Evolutionary conservation across 2,113 vertebrate genomes (phyloP).

Genomic region (Nothocercus julius): DNA sequence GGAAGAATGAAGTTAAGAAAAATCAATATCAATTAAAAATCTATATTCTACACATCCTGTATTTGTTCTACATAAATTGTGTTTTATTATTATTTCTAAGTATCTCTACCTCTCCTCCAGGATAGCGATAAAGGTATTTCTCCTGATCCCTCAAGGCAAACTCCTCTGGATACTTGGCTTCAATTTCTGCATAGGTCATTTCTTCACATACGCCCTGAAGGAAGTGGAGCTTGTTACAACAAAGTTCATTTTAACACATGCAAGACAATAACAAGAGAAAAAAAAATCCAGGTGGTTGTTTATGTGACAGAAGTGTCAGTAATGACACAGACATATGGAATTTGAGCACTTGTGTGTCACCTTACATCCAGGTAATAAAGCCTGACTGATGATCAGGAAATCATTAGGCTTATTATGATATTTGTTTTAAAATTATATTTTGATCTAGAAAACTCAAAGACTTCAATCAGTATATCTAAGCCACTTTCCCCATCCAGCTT

Average conservation of each 20-base stretch:
- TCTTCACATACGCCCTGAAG: conserved; percentile 95
- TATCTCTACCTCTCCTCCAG: conserved; percentile 91
- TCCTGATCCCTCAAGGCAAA: conserved; percentile 96
- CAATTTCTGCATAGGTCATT: conserved; percentile 94
- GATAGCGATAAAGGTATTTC: conserved; percentile 97
- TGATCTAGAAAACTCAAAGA: not conserved
- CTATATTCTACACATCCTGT: rapidly evolving
- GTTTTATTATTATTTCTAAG: rapidly evolving
- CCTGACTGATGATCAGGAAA: rapidly evolving
- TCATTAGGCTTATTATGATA: rapidly evolving
- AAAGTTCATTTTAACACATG: not conserved
- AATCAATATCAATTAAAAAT: rapidly evolving
- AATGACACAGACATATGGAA: not conserved
- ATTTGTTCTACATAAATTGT: rapidly evolving
- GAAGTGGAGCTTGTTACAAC: not conserved
- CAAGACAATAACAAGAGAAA: rapidly evolving
- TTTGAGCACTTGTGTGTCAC: not conserved
- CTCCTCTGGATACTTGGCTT: conserved; percentile 90
- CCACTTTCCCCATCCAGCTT: not conserved
- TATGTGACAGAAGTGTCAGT: rapidly evolving
- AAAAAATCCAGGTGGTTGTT: not conserved
- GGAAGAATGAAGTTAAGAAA: not conserved
- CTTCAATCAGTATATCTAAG: not conserved
- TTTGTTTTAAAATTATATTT: rapidly evolving
- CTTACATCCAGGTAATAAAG: rapidly evolving